Base-by-base conservation (phyloP, 2,113 vertebrate genomes). In the Zeus faber region DNA sequence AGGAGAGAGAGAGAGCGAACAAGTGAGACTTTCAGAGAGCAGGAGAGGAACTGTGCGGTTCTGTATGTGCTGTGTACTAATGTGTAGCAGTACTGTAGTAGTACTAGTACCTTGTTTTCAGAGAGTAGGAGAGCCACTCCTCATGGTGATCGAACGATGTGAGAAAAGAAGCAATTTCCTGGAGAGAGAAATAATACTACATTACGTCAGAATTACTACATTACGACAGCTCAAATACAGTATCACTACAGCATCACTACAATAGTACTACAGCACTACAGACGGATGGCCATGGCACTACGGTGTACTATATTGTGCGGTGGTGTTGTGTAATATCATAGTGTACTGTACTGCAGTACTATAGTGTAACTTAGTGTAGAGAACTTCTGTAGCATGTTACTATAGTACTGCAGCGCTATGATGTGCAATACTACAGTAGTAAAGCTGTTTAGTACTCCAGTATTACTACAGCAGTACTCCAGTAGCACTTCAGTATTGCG, bases 101-200 rank as follows among this genome's bases (percentile, higher is more conserved):
- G 37, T 51, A 25, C 5, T 11, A 9, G 6, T 79, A 94, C 94
- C 93, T 93, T 79, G 92, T 93, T 68, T 90, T 94, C 24, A 94
- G 89, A 14, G 86, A 81, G 65, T 88, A 90, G 47, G 91, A 93
- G 0, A 95, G 84, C 94, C 94, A 96, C 61, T 94, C 94, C 0
- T 95, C 93, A 29, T 95, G 94, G 77, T 88, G 89, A 71, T 96
- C 92, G 14, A 95, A 96, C 5, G 93, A 92, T 49, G 93, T 92
- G 72, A 96, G 76, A 64, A 93, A 96, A 11, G 94, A 94, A 0
- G 93, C 93, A 0, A 95, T 96, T 53, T 95, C 94, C 94, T 96
- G 67, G 23, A 51, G 41, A 44, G 1, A 69, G 14, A 65, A 4
- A 59, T n/a, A n/a, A n/a, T n/a, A 16, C 35, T 10, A 13, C 31